phyloP scores from a whole-genome alignment of 2,888 invertebrate species.

The Nymphalis polychloros region DNA sequence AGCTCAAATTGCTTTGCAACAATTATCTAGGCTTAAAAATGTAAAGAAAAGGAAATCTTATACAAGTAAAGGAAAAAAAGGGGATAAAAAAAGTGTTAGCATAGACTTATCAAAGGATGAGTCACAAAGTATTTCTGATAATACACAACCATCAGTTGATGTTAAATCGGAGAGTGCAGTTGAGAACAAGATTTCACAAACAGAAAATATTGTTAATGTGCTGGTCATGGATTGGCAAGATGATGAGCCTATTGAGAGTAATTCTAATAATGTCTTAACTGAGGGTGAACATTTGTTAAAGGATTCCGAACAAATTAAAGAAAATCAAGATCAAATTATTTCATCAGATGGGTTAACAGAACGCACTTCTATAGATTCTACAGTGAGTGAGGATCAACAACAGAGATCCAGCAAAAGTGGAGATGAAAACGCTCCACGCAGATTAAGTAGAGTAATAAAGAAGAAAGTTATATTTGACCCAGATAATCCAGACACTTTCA shows the following conservation, averaged over 20 bases:
- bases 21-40: conserved; percentile 60
- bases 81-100: conserved; percentile 37
- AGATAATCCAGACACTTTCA: conserved; percentile 80
- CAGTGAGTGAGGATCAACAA: conserved; percentile 50
- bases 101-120: conserved; percentile 38
- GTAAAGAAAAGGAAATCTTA: conserved; percentile 32
- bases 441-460: conserved; percentile 83
- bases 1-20: conserved; percentile 65
- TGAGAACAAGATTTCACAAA: conserved; percentile 40
- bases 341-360: conserved; percentile 46
- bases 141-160: conserved; percentile 34
- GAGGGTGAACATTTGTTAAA: conserved; percentile 36
- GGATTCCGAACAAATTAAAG: conserved; percentile 46
- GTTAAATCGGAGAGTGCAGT: conserved; percentile 33
- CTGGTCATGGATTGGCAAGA: conserved; percentile 81
- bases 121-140: conserved; percentile 41
- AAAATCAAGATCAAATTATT: conserved; percentile 43
- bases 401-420: conserved; percentile 51
- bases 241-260: conserved; percentile 61
- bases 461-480: conserved; percentile 89
- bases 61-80: conserved; percentile 37
- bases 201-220: conserved; percentile 72
- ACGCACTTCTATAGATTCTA: conserved; percentile 51
- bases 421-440: conserved; percentile 63
- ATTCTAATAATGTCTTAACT: conserved; percentile 34